Percentiles rank a stretch among this genome's conserved stretches.
phyloP scores from a whole-genome alignment of 2,113 vertebrate genomes.

The Anthoscopus minutus region DNA sequence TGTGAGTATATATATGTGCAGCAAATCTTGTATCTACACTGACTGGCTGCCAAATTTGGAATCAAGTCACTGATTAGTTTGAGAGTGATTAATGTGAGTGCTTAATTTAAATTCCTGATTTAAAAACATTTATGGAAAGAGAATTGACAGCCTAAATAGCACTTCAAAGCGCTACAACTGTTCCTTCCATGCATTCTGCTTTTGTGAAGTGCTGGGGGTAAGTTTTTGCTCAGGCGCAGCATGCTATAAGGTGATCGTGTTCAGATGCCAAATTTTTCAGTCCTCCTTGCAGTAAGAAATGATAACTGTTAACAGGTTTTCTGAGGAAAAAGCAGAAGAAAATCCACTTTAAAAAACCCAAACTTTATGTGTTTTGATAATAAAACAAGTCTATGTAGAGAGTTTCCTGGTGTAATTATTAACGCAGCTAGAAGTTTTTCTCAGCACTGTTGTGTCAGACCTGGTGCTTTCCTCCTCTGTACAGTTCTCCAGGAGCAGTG shows the following conservation, averaged over 20 bases:
- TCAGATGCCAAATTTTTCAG: not conserved
- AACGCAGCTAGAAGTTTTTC: not conserved
- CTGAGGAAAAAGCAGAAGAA: not conserved
- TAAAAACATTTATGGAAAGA: not conserved
- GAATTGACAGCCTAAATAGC: not conserved
- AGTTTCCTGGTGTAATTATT: not conserved
- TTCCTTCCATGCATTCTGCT: not conserved
- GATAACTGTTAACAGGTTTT: not conserved
- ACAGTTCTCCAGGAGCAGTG: not conserved
- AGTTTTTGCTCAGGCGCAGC: not conserved
- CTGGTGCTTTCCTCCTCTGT: not conserved
- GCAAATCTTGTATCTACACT: not conserved
- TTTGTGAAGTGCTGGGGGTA: not conserved
- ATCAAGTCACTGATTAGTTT: not conserved
- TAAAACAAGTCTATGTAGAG: not conserved
- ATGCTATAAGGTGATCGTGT: not conserved
- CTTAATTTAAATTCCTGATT: not conserved
- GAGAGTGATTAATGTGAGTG: not conserved
- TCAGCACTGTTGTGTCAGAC: not conserved
- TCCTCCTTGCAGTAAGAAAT: not conserved
- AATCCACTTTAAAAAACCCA: not conserved
- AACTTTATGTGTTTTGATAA: not conserved
- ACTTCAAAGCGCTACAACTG: not conserved
- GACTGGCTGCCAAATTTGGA: not conserved
- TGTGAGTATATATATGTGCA: not conserved